These are phyloP conservation scores for Cryptoprocta ferox DNA, from an alignment of 2,797 vertebrate species.

Conservation along the genomic window DNA sequence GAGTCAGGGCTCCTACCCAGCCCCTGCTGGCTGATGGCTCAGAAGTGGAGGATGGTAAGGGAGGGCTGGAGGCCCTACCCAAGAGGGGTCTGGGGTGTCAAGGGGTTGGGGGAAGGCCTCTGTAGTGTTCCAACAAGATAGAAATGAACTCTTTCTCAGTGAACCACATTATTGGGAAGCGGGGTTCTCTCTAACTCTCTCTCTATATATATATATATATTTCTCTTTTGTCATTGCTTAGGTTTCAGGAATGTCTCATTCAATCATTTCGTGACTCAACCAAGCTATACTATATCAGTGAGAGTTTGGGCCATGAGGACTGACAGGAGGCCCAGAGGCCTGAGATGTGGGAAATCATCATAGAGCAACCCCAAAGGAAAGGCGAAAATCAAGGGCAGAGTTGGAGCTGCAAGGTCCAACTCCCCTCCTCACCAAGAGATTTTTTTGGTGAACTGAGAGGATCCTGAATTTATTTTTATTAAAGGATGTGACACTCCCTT, in stretches of 20 bases:
- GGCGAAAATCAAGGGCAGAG: background rate
- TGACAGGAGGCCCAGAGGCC: background rate
- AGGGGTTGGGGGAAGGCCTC: accelerated
- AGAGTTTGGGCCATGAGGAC: background rate
- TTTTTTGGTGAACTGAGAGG: background rate
- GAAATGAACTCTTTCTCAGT: background rate
- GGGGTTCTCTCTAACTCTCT: background rate
- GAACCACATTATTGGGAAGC: background rate
- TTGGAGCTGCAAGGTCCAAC: background rate
- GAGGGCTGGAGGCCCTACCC: background rate
- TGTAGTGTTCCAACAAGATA: background rate
- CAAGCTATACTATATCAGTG: background rate
- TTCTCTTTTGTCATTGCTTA: background rate
- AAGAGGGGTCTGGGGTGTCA: background rate
- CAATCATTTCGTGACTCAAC: background rate
- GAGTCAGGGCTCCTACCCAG: background rate
- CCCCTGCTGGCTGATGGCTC: background rate
- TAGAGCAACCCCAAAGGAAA: background rate
- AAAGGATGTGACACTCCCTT: background rate
- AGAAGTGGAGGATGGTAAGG: background rate
- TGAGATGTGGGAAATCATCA: background rate
- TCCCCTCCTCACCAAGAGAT: background rate
- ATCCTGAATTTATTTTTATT: background rate
- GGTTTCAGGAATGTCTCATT: constrained; percentile 25
- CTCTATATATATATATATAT: constrained; percentile 22